Percentiles rank a stretch among this genome's conserved stretches.
Conservation (phyloP, 2,797 vertebrate species). For the Propithecus deckenii region DNA sequence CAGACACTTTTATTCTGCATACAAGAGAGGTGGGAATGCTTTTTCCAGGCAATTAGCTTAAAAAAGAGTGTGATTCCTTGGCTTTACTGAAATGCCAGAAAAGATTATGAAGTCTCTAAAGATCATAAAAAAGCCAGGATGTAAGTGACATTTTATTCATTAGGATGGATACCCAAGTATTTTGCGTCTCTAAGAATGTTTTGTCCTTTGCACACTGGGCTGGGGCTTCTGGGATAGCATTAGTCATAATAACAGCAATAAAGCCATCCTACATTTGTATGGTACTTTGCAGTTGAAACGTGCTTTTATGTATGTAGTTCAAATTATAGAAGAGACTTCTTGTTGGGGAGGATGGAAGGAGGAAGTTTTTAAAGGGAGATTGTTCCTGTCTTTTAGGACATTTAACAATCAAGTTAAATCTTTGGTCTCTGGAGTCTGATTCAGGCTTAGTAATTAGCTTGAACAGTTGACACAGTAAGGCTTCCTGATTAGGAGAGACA, state of each 20-base stretch:
- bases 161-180: constrained; percentile 15
- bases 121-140: constrained; percentile 14
- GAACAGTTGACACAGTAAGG: too few relatives aligned
- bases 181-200: constrained; percentile 20
- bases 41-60: constrained; percentile 60
- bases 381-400: not conserved
- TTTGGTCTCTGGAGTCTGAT: not conserved
- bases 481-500: not conserved
- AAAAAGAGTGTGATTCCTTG: constrained; percentile 38
- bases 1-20: constrained; percentile 8
- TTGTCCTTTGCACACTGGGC: not conserved
- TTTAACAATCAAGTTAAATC: not conserved
- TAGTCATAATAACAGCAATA: not conserved
- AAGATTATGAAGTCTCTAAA: constrained; percentile 63
- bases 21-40: not conserved
- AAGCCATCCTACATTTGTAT: not conserved
- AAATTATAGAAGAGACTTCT: not conserved
- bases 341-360: not conserved
- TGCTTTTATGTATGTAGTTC: not conserved
- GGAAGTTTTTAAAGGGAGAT: not conserved
- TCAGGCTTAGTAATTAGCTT: not conserved
- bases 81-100: constrained; percentile 56
- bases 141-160: constrained; percentile 61
- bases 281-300: not conserved
- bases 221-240: not conserved